Conservation (phyloP, 1,140 invertebrate species). For the Helicorthomorpha holstii region DNA sequence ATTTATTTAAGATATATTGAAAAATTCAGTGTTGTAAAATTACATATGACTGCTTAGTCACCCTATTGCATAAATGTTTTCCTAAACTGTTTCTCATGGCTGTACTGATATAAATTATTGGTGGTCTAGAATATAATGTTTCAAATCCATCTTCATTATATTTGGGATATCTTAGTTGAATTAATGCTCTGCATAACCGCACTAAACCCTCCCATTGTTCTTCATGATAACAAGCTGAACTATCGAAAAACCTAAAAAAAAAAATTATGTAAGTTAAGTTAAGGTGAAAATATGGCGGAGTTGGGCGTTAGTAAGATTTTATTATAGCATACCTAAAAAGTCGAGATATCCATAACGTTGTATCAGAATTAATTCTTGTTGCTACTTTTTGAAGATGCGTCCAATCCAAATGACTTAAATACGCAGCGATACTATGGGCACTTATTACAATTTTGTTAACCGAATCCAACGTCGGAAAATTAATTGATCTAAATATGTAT, state of each 20-base stretch:
- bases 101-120: slow-evolving; percentile 63
- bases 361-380: slow-evolving; percentile 50
- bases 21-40: neutral
- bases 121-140: slow-evolving; percentile 49
- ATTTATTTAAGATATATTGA: neutral
- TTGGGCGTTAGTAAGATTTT: no score
- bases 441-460: slow-evolving; percentile 46
- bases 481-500: neutral
- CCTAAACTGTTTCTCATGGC: slow-evolving; percentile 52
- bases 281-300: no score
- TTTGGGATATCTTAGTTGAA: slow-evolving; percentile 62
- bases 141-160: slow-evolving; percentile 64
- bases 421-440: slow-evolving; percentile 53
- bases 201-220: slow-evolving; percentile 58
- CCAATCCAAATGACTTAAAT: slow-evolving; percentile 48
- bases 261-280: no score
- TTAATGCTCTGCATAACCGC: slow-evolving; percentile 50
- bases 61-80: slow-evolving; percentile 58
- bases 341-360: slow-evolving; percentile 56
- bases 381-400: slow-evolving; percentile 48
- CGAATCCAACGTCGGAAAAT: slow-evolving; percentile 34
- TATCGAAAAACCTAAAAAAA: slow-evolving; percentile 37
- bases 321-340: slow-evolving; percentile 46
- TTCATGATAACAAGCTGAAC: slow-evolving; percentile 55
- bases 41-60: slow-evolving; percentile 16